phyloP scores from a whole-genome alignment of 2,113 vertebrate species.

The Ursus arctos region DNA sequence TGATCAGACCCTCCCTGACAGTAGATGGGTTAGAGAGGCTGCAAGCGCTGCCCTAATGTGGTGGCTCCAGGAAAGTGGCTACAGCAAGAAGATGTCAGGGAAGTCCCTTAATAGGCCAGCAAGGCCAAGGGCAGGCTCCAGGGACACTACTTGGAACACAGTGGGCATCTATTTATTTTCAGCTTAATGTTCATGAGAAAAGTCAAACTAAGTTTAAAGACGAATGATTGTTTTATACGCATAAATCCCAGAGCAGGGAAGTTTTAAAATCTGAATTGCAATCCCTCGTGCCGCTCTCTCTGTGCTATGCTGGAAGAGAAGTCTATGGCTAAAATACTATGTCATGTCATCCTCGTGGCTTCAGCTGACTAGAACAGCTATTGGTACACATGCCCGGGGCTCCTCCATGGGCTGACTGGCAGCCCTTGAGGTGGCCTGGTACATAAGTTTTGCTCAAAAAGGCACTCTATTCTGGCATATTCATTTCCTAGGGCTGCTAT shows the following conservation, averaged over 20 bases:
- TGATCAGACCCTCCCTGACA: background rate
- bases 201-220: background rate
- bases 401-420: background rate
- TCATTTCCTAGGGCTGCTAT: background rate
- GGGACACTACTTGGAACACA: background rate
- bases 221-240: background rate
- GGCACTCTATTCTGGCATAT: background rate
- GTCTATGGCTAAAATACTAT: background rate
- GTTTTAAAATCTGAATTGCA: background rate
- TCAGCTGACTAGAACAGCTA: background rate
- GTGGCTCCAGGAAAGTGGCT: background rate
- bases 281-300: background rate
- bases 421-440: background rate
- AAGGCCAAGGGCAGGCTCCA: background rate
- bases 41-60: no score
- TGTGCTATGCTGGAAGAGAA: background rate
- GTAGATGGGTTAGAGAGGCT: no score
- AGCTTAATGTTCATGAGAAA: conserved; percentile 10
- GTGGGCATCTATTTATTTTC: background rate
- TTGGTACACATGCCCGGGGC: background rate
- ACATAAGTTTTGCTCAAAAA: background rate
- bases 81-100: background rate
- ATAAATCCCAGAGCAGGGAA: background rate
- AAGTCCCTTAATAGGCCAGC: background rate
- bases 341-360: background rate